Base-by-base conservation (phyloP, 2,888 invertebrate genomes). In the Drosophila putrida region DNA sequence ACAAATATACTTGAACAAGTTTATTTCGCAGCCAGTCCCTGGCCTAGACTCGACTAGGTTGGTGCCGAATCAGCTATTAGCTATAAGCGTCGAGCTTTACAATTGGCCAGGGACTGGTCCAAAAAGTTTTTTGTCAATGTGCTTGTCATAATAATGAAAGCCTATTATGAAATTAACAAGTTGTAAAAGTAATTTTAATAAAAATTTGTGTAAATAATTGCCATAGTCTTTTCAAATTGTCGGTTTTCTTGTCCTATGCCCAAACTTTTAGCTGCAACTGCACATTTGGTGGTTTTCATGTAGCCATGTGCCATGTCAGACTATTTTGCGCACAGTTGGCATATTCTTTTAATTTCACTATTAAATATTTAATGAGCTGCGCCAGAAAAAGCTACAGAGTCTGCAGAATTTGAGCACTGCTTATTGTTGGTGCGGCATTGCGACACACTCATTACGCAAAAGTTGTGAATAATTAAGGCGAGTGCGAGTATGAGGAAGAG, bases 331-430 rank as follows among this genome's bases (percentile, higher is more conserved):
- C 86, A 62, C 65, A 67, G 88, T 76, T 78, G 65, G 83, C 87
- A 87, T 67, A 84, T 86, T 86, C 84, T 85, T 85, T 85, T 88
- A 85, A 88, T 88, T 88, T 88, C 60, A 60, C 82, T 84, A 88
- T 84, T 84, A 83, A 84, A 84, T 84, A 84, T 84, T 84, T 84
- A 84, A 84, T 88, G 83, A 88, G 83, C 86, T 78, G 71, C 84
- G 69, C 68, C 62, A 71, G 49, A 49, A 58, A 58, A 63, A 61
- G 47, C 46, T 57, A 62, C 74, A 60, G 51, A 68, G 62, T 78
- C 67, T 55, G 65, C 82, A 68, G 20, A 75, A 71, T 75, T 75
- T 58, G 71, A 51, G 38, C 43, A 10, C 57, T 46, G 51, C 53
- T 61, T 46, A 54, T 59, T 46, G 58, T 59, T 64, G 50, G 47